Conservation (phyloP, 2,113 vertebrate species). For the Centrocercus urophasianus region DNA sequence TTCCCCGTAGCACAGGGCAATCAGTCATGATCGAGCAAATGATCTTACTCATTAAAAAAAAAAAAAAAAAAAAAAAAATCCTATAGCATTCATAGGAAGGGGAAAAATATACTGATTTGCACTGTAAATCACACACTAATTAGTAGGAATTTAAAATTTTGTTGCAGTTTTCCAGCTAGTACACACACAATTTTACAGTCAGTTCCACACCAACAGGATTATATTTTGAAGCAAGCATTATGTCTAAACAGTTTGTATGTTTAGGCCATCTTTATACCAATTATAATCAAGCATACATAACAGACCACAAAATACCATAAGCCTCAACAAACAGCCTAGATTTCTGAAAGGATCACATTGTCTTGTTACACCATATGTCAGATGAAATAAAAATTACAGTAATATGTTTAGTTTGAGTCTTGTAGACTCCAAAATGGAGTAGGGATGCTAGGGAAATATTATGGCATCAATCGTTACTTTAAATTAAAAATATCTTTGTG, state of each 20-base stretch:
- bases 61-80: neutral
- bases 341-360: slow-evolving; percentile 64
- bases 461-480: neutral
- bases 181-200: slow-evolving; percentile 25
- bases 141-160: slow-evolving; percentile 6
- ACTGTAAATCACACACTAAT: slow-evolving; percentile 12
- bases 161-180: slow-evolving; percentile 20
- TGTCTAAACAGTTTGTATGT: slow-evolving; percentile 59
- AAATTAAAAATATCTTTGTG: neutral
- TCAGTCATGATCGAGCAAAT: neutral
- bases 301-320: slow-evolving; percentile 56
- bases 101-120: neutral
- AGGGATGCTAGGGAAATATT: neutral
- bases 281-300: slow-evolving; percentile 60
- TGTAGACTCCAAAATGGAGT: neutral
- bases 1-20: neutral
- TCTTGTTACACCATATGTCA: slow-evolving; percentile 66
- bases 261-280: slow-evolving; percentile 63
- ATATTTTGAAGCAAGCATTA: slow-evolving; percentile 29
- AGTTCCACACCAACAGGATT: slow-evolving; percentile 26
- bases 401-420: slow-evolving; percentile 44
- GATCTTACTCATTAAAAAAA: neutral
- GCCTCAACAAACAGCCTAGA: slow-evolving; percentile 61
- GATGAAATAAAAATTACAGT: slow-evolving; percentile 60
- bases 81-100: neutral